These are phyloP conservation scores for Rhinogobio ventralis DNA, from an alignment of 2,797 vertebrate species.

Conservation along the genomic window DNA sequence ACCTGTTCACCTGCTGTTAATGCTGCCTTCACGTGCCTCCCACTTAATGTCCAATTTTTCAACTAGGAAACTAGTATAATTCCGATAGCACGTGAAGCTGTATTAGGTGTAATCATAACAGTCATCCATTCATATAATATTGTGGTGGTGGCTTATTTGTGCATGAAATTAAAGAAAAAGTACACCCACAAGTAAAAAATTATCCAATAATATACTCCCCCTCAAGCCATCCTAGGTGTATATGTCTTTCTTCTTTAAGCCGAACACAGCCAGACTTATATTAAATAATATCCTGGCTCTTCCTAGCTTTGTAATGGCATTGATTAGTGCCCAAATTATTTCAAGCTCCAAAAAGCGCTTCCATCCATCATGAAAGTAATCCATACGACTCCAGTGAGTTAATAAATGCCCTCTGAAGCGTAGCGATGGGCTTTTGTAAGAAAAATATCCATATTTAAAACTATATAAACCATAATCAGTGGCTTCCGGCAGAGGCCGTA, in stretches of 20 bases:
- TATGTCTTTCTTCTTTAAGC: background rate
- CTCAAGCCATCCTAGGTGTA: background rate
- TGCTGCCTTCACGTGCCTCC: background rate
- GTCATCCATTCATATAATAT: background rate
- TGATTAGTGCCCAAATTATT: no score
- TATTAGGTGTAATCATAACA: background rate
- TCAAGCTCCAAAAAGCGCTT: background rate
- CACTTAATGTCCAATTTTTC: no score
- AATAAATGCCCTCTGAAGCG: background rate
- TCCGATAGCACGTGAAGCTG: background rate
- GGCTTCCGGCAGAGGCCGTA: no score
- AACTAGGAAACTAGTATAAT: no score
- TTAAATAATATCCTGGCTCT: background rate
- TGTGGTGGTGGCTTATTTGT: background rate
- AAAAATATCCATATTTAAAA: background rate
- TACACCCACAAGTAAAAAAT: background rate
- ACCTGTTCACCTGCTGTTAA: background rate
- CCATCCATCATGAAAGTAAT: background rate
- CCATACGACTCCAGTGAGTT: background rate
- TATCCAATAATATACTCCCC: background rate
- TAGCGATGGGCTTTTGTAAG: background rate
- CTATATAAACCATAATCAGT: background rate
- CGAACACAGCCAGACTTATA: background rate
- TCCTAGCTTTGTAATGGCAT: background rate
- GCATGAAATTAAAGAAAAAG: background rate